Conservation (phyloP, 2,888 invertebrate species). For the Deilephila elpenor region DNA sequence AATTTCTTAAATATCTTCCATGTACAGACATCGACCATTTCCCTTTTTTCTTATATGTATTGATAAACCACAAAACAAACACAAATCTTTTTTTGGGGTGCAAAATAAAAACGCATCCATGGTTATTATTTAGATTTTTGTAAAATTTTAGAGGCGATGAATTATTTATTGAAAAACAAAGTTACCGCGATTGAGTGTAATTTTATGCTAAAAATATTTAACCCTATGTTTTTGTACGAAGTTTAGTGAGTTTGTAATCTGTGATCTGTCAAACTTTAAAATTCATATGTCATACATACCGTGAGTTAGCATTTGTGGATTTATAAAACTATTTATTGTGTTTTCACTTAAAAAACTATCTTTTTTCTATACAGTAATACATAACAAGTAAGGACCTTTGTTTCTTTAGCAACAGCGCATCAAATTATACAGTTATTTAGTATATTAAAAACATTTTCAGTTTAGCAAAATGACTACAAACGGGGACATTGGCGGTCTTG, state of each 20-base stretch:
- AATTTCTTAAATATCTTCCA: no score
- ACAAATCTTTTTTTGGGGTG: no score
- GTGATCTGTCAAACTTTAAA: constrained; percentile 7
- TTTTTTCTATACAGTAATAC: background rate
- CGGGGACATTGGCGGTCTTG: constrained; percentile 73
- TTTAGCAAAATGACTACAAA: constrained; percentile 69
- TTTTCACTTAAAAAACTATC: constrained; percentile 32
- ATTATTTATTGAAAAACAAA: no score
- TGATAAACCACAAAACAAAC: no score
- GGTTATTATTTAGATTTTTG: no score
- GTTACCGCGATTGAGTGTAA: no score
- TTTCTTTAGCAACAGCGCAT: background rate
- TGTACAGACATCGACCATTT: no score
- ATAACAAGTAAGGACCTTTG: constrained; percentile 1
- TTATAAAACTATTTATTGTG: constrained; percentile 35
- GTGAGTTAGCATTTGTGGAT: constrained; percentile 56
- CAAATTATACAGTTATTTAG: background rate
- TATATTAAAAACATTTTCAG: background rate
- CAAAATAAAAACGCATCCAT: no score
- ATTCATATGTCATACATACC: constrained; percentile 24
- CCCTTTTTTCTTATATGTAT: no score
- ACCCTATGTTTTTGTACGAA: background rate
- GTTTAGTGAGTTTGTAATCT: background rate
- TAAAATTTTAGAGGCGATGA: no score
- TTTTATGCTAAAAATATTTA: no score